A percentile compares a stretch with the other conserved stretches of the same genome.
These are phyloP conservation scores for Podarcis cretensis DNA, from an alignment of 2,113 vertebrate genomes.

Conservation along the genomic window DNA sequence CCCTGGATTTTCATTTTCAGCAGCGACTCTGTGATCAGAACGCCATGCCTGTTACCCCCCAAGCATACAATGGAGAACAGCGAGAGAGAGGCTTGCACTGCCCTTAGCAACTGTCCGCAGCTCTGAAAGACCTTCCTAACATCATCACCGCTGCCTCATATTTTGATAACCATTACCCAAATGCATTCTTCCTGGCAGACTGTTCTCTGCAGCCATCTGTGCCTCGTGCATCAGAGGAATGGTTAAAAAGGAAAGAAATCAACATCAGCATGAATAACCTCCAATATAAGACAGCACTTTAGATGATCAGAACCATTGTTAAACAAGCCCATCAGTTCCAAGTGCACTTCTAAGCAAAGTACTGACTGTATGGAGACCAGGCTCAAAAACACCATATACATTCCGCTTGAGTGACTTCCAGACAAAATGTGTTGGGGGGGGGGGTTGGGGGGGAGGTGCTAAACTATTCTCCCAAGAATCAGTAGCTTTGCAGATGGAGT, in stretches of 20 bases:
- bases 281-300: neutral
- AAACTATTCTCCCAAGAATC: neutral
- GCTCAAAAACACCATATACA: neutral
- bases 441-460: too few species aligned
- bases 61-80: neutral
- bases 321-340: neutral
- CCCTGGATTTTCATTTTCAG: neutral
- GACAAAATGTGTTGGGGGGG: neutral
- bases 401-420: neutral
- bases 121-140: neutral
- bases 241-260: neutral
- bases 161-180: neutral
- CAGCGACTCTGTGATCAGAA: neutral
- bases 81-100: neutral
- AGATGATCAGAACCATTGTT: neutral
- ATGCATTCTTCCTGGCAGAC: neutral
- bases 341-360: rapidly evolving
- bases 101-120: neutral
- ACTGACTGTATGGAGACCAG: neutral
- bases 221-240: neutral
- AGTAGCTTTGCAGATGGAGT: neutral
- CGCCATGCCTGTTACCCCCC: neutral
- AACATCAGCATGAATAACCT: neutral
- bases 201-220: neutral
- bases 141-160: neutral